These are phyloP conservation scores for Malthinus seriepunctatus DNA, from an alignment of 2,888 invertebrate genomes.

Conservation along the genomic window DNA sequence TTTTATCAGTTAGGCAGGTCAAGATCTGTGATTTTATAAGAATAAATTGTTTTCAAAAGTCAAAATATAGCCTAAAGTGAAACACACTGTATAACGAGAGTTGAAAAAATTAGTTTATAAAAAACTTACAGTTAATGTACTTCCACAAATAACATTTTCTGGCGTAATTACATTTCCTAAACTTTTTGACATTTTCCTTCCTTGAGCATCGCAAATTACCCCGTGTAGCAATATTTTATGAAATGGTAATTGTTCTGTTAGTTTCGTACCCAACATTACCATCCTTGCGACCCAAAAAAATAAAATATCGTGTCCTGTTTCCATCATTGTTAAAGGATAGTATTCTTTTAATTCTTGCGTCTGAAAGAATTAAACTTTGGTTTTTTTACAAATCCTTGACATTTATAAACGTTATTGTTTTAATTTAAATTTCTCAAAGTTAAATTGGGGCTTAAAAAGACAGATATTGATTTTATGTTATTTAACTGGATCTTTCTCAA, in stretches of 20 bases:
- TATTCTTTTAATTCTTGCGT: slow-evolving; percentile 56
- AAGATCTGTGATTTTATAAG: too few relatives aligned
- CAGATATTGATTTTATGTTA: too few relatives aligned
- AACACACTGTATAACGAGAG: neutral
- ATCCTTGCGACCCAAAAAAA: slow-evolving; percentile 99
- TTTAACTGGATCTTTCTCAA: too few relatives aligned
- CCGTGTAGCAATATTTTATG: slow-evolving; percentile 93
- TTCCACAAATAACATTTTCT: slow-evolving; percentile 90
- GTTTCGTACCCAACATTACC: slow-evolving; percentile 94
- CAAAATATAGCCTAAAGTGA: too few relatives aligned
- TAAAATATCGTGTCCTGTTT: slow-evolving; percentile 96
- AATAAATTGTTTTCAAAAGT: too few relatives aligned
- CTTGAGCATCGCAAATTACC: slow-evolving; percentile 96
- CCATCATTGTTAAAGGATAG: slow-evolving; percentile 90
- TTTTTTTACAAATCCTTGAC: too few relatives aligned
- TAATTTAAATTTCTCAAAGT: too few relatives aligned
- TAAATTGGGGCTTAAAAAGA: too few relatives aligned
- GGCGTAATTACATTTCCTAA: slow-evolving; percentile 98
- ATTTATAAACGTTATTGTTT: too few relatives aligned
- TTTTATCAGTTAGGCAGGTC: too few relatives aligned
- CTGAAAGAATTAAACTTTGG: slow-evolving; percentile 45
- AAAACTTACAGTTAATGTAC: slow-evolving; percentile 69
- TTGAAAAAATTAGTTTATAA: neutral
- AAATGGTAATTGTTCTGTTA: slow-evolving; percentile 92
- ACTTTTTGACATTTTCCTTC: slow-evolving; percentile 99